Conservation (phyloP, 2,113 vertebrate genomes). For the Atlantisia rogersi region DNA sequence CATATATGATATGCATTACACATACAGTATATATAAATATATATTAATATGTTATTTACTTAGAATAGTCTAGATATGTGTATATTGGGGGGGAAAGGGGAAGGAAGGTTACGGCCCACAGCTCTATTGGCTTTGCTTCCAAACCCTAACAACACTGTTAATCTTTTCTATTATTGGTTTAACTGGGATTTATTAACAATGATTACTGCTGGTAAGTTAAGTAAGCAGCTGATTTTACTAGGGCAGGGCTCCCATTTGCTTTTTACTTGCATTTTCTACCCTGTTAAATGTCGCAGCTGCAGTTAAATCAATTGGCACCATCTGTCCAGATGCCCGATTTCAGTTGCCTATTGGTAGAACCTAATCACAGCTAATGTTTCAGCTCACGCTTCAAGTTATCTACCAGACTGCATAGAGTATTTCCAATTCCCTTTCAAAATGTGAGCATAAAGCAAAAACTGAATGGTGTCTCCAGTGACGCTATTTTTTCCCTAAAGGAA, state of each 20-base stretch:
- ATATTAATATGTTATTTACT: not conserved
- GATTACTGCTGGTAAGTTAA: constrained; percentile 1
- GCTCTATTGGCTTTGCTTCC: not conserved
- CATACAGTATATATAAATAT: not conserved
- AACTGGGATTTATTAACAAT: not conserved
- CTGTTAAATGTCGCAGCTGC: not conserved
- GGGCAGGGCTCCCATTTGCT: constrained; percentile 1
- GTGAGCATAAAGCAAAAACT: not conserved
- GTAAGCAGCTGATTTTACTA: constrained; percentile 7
- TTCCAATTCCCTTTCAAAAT: not conserved
- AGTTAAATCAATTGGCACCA: constrained; percentile 42
- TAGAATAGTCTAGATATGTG: not conserved
- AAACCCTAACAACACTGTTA: not conserved
- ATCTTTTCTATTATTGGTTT: not conserved
- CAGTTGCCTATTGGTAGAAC: not conserved
- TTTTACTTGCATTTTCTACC: constrained; percentile 28
- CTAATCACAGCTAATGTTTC: not conserved
- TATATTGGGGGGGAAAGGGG: not conserved
- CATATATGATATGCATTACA: not conserved
- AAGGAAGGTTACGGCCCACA: not conserved
- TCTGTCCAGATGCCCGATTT: constrained; percentile 43
- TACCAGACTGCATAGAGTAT: not conserved
- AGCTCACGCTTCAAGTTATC: not conserved
- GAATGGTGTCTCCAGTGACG: not conserved
- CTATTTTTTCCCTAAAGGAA: not conserved